Conservation (phyloP, 2,888 invertebrate genomes). For the Eugnorisma glareosa region DNA sequence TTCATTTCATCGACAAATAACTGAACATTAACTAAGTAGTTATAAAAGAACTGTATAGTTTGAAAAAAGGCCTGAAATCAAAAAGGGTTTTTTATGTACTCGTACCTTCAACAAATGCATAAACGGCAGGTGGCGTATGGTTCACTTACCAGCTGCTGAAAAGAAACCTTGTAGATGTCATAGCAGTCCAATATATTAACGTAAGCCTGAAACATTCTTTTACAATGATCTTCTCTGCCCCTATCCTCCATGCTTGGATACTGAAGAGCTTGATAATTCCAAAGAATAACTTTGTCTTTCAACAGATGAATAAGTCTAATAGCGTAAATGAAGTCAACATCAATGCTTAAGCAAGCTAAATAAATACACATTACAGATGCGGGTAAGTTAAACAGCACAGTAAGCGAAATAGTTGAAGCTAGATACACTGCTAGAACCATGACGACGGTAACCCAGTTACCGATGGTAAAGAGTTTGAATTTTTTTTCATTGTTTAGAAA, state of each 20-base stretch:
- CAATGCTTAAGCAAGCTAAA: neutral
- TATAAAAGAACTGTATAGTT: neutral
- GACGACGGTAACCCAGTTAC: conserved; percentile 15
- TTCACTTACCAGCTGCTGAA: conserved; percentile 18
- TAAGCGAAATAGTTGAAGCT: accelerated
- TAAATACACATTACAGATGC: neutral
- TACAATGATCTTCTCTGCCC: neutral
- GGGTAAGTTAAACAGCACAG: neutral
- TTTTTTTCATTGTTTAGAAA: neutral
- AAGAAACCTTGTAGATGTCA: conserved; percentile 16
- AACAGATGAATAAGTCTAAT: conserved; percentile 28
- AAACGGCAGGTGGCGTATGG: too few relatives aligned
- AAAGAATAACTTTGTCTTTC: conserved; percentile 35
- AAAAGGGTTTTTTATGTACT: neutral
- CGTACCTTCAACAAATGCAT: neutral
- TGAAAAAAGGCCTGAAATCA: neutral
- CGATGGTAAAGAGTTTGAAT: neutral
- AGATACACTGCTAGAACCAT: neutral
- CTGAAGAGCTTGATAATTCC: conserved; percentile 33
- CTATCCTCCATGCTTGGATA: neutral
- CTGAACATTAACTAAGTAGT: neutral
- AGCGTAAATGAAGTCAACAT: conserved; percentile 34
- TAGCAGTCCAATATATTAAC: conserved; percentile 35
- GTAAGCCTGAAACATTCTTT: conserved; percentile 23
- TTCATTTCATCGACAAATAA: neutral